Evolutionary conservation across 2,113 vertebrate genomes (phyloP).

Genomic region (Dromaius novaehollandiae): DNA sequence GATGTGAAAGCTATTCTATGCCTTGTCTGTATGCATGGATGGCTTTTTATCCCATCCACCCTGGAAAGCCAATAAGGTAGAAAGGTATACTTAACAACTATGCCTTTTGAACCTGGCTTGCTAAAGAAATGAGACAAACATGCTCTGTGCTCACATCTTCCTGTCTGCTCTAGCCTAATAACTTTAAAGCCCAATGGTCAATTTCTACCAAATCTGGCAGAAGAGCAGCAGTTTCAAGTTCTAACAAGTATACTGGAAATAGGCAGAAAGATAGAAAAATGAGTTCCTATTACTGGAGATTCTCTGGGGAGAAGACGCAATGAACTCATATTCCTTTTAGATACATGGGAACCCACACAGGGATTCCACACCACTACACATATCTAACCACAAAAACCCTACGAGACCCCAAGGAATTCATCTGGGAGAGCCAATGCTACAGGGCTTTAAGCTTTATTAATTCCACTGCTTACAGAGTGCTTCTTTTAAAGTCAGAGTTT

Average conservation of each 20-base stretch:
- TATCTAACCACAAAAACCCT: neutral
- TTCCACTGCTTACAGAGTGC: neutral
- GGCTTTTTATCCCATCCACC: neutral
- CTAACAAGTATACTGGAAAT: neutral
- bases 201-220: neutral
- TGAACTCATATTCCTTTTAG: neutral
- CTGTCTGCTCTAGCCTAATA: neutral
- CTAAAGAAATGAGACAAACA: neutral
- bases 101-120: neutral
- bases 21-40: accelerated
- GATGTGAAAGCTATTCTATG: neutral
- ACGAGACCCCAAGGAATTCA: neutral
- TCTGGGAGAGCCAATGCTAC: accelerated
- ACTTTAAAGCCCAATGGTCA: neutral
- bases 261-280: neutral
- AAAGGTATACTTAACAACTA: neutral
- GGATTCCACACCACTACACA: neutral
- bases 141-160: neutral
- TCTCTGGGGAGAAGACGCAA: neutral
- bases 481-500: neutral
- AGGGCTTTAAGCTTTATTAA: neutral
- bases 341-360: neutral
- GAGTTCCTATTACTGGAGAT: neutral
- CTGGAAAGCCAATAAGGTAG: neutral
- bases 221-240: neutral